These are phyloP conservation scores for Meandrina meandrites DNA, from an alignment of 92 coral and sea anemone genomes.

Conservation along the genomic window DNA sequence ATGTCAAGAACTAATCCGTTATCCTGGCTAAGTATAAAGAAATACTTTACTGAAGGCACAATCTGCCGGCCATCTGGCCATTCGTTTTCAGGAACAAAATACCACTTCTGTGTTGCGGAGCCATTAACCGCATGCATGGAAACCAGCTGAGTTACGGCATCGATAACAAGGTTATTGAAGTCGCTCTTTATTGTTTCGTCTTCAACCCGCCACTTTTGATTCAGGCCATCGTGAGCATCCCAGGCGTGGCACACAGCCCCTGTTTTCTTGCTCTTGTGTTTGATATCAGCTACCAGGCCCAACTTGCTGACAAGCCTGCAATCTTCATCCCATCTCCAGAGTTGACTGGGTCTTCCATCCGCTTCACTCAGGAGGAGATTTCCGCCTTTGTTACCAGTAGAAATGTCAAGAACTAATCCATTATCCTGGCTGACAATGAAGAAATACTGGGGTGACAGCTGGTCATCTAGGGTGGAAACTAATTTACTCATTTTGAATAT, in stretches of 20 bases:
- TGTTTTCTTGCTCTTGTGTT: not conserved
- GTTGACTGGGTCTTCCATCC: conserved; percentile 9
- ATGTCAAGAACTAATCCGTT: not conserved
- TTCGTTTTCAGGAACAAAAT: conserved; percentile 10
- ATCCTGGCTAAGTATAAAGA: not conserved
- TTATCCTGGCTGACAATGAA: not conserved
- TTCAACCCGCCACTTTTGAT: conserved; percentile 26
- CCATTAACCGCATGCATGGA: not conserved
- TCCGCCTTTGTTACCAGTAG: not conserved
- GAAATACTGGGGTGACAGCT: conserved; percentile 13
- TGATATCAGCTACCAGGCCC: conserved; percentile 4
- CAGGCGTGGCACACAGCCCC: not conserved
- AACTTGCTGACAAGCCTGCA: conserved; percentile 11
- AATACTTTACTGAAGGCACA: not conserved
- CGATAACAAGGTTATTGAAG: not conserved
- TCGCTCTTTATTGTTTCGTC: conserved; percentile 6
- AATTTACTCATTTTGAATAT: too few species aligned
- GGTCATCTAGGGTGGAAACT: too few species aligned
- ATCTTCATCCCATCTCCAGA: conserved; percentile 29
- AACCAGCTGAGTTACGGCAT: not conserved
- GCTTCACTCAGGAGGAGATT: not conserved
- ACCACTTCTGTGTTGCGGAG: conserved; percentile 9
- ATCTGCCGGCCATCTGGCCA: too few species aligned
- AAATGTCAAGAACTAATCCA: not conserved
- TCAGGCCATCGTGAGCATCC: not conserved